These are phyloP conservation scores for Drosophila erecta DNA, from an alignment of 1,140 invertebrate species.

Conservation along the genomic window DNA sequence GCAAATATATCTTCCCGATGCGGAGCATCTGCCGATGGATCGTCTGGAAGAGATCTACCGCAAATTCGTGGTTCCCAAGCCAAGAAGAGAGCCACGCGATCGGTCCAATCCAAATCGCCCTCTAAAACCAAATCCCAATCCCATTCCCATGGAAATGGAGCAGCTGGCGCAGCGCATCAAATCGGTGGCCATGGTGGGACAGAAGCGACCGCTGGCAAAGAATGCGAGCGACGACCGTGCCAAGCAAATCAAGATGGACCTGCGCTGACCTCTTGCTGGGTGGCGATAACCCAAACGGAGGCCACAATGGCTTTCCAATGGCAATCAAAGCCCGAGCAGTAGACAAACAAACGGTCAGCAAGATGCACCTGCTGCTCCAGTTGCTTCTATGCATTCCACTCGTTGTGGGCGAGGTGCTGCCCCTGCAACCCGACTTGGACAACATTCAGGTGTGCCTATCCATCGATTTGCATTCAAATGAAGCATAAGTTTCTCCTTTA, in stretches of 20 bases:
- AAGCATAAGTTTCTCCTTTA: not conserved
- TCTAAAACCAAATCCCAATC: not conserved
- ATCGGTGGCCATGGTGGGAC: constrained; percentile 31
- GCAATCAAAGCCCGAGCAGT: not conserved
- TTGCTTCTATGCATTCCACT: not conserved
- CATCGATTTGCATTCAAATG: not conserved
- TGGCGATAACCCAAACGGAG: constrained; percentile 5
- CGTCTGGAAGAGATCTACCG: constrained; percentile 48
- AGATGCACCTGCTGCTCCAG: constrained; percentile 8
- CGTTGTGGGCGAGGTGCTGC: not conserved
- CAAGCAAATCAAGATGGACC: constrained; percentile 50
- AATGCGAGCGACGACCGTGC: not conserved
- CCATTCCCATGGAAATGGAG: constrained; percentile 21
- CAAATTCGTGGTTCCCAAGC: constrained; percentile 43
- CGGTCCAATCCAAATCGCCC: not conserved
- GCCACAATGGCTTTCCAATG: no score
- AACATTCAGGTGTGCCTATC: constrained; percentile 13
- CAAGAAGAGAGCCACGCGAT: constrained; percentile 38
- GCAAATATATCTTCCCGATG: constrained; percentile 7
- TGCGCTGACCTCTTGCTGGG: constrained; percentile 2
- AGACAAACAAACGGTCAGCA: not conserved
- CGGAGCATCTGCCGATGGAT: constrained; percentile 9
- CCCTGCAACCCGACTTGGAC: constrained; percentile 24
- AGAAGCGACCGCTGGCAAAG: constrained; percentile 23
- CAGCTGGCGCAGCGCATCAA: constrained; percentile 39